phyloP scores from a whole-genome alignment of 2,888 invertebrate genomes.

The Fragum whitleyi region DNA sequence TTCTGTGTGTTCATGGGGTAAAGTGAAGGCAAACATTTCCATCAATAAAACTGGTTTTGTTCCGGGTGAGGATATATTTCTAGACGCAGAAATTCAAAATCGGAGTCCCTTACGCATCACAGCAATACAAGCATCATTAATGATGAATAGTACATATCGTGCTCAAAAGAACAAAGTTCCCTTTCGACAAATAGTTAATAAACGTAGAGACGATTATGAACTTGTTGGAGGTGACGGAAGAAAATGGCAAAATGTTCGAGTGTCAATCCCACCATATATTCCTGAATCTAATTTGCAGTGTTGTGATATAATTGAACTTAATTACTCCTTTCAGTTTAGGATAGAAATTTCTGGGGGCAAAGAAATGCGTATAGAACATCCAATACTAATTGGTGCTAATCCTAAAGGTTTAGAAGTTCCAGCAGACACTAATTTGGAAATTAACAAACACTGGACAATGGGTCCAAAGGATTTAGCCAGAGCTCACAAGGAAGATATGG shows the following conservation, averaged over 20 bases:
- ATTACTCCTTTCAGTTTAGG: conserved; percentile 82
- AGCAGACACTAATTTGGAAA: conserved; percentile 44
- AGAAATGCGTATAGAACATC: conserved; percentile 79
- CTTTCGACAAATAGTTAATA: conserved; percentile 82
- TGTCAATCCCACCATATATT: conserved; percentile 83
- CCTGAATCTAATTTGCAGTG: conserved; percentile 83
- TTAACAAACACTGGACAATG: conserved; percentile 76
- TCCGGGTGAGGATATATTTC: conserved; percentile 83
- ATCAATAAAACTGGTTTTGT: conserved; percentile 80
- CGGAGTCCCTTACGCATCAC: conserved; percentile 76
- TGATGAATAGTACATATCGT: conserved; percentile 82
- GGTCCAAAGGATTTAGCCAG: conserved; percentile 55
- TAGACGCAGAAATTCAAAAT: conserved; percentile 83
- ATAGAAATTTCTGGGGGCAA: conserved; percentile 80
- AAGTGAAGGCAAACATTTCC: conserved; percentile 74
- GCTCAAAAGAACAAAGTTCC: conserved; percentile 77
- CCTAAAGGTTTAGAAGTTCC: conserved; percentile 73
- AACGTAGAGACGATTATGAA: conserved; percentile 83
- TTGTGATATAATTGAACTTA: conserved; percentile 84
- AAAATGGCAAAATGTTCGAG: conserved; percentile 82
- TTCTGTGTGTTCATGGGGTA: conserved; percentile 80
- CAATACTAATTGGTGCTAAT: conserved; percentile 80
- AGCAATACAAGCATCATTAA: conserved; percentile 78
- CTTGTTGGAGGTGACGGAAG: conserved; percentile 81
- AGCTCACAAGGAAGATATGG: conserved; percentile 27